Base-by-base conservation (phyloP, 2,888 invertebrate species). In the Bibio marci region DNA sequence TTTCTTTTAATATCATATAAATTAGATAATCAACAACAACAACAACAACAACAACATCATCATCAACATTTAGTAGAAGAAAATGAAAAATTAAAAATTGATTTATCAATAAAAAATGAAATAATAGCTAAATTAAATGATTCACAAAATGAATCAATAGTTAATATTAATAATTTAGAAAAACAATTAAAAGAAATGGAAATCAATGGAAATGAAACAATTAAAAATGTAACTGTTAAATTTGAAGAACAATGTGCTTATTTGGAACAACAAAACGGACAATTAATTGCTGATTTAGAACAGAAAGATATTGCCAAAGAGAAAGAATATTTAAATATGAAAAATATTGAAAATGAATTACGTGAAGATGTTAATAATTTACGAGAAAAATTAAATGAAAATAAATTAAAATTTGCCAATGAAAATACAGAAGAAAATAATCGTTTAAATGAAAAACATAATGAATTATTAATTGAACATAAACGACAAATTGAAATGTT, bases 401-500 rank as follows among this genome's bases (percentile, higher is more conserved):
- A n/a, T n/a, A n/a, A n/a, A n/a, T n/a, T n/a, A 3, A 41, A 48
- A 19, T 48, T 49, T 30, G 39, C 54, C 18, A 45, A 47, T 2
- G 49, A 45, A 22, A 55, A 53, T 31, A 41, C 45, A 1, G 43
- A 47, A n/a, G 49, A 54, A 41, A 44, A 56, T 27, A 41, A 49
- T 14, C 35, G 44, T 4, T 32, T 53, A 1, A 41, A 38, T 7
- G 44, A 14, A 42, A 46, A 39, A 48, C n/a, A n/a, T n/a, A 46
- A 41, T 34, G 44, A 36, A 43, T 42, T 8, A 13, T 35, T 27
- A 19, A 63, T 65, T 49, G 67, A 67, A 47, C 63, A 65, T 49
- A 66, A 66, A 45, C 63, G 65, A 50, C 65, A 68, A 51, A 63
- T 70, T 28, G 64, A 64, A 40, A 58, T 65, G 43, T 48, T 54